Evolutionary conservation across 2,888 invertebrate genomes (phyloP), one percentile per base, ranked within the genome.

Genomic region (Incurvaria masculella): DNA sequence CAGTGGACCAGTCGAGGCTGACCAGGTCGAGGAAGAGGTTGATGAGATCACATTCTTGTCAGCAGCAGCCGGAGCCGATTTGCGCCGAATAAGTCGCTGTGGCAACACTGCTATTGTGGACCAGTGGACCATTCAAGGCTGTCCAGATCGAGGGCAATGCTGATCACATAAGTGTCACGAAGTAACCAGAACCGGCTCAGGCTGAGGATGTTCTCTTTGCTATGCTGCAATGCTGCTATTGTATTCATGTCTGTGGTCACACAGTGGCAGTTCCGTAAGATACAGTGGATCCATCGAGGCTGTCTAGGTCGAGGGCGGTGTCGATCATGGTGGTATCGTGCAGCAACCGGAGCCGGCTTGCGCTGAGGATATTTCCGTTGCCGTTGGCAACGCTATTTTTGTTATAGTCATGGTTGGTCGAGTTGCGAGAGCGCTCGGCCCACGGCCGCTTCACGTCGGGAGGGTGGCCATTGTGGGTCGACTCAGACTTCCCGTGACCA

Each of bases 321-420:
- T 92, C 91, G 62, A 93, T 92, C 92, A 92, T 92, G 46, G 92
- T 92, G 50, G 91, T 91, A 75, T 92, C 91, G 66, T 90, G 91
- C 61, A 91, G 80, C 60, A 91, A 79, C 58, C 88, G 83, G 66
- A 91, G 79, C 54, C 88, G 83, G 66, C 88, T 89, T 51, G 89
- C 89, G 63, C 84, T 84, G 59, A 87, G 79, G 49, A 33, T 14
- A 40, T 40, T 17, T 20, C 47, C 19, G 43, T 17, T 27, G 20
- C 2, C 17, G 17, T 42, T 6, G n/a, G n/a, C n/a, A n/a, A n/a
- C n/a, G 16, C 19, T 26, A 38, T 46, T 43, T 26, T 19, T 42
- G 20, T 46, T 46, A 38, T 42, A 43, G 49, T 26, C 42, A 33
- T 20, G 19, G 46, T 33, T 33, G 39, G 17, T 19, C 42, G 41